Evolutionary conservation across 2,888 invertebrate species (phyloP).

Genomic region (Drosophila mercatorum): DNA sequence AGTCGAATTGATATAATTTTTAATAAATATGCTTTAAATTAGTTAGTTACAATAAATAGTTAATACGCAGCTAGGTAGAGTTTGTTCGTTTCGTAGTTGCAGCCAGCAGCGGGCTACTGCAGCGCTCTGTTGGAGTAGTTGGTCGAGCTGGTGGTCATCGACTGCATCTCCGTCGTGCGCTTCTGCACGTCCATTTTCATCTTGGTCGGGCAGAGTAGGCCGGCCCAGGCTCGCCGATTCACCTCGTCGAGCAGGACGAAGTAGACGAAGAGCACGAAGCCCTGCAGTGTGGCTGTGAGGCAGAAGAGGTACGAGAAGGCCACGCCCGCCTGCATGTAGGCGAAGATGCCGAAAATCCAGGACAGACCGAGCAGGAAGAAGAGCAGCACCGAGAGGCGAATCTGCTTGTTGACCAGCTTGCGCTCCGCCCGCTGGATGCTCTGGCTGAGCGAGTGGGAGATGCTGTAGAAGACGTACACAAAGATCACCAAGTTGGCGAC

Average conservation of each 20-base stretch:
- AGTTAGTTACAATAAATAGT: conserved; percentile 29
- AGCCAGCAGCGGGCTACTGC: background rate
- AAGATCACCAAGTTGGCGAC: conserved; percentile 86
- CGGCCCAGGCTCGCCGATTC: conserved; percentile 77
- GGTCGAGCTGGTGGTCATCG: conserved; percentile 47
- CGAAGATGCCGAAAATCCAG: conserved; percentile 87
- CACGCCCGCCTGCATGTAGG: conserved; percentile 85
- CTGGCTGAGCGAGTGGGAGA: conserved; percentile 83
- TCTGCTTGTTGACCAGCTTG: conserved; percentile 85
- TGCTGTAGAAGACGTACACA: conserved; percentile 84
- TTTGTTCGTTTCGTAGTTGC: conserved; percentile 50
- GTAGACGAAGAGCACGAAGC: conserved; percentile 87
- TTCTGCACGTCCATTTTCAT: conserved; percentile 39
- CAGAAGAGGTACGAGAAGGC: conserved; percentile 88
- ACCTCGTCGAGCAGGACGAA: conserved; percentile 87
- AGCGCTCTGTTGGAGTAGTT: conserved; percentile 17
- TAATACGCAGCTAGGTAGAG: conserved; percentile 8
- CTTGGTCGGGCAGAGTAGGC: conserved; percentile 43
- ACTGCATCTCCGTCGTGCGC: conserved; percentile 47
- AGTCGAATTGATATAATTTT: background rate
- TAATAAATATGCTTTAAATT: background rate
- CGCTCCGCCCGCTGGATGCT: conserved; percentile 78
- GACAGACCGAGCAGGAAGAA: conserved; percentile 87
- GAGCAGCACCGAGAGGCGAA: conserved; percentile 86
- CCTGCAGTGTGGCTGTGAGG: conserved; percentile 87